phyloP scores from a whole-genome alignment of 2,113 vertebrate genomes.

The Sorex fumeus region DNA sequence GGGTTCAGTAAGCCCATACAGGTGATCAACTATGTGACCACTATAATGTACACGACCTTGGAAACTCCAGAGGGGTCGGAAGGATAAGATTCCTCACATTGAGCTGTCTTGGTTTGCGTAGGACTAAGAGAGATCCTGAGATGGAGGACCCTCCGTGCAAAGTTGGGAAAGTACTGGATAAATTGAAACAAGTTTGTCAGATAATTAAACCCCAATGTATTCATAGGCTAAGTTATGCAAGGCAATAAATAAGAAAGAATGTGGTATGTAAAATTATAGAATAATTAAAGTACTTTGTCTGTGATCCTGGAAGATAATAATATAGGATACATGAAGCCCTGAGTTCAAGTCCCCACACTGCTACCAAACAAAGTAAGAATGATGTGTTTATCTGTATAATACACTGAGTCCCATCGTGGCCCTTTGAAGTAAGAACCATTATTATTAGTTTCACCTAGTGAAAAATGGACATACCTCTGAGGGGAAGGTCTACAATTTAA shows the following conservation, averaged over 20 bases:
- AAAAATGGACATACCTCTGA: slow-evolving; percentile 2
- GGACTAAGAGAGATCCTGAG: background rate
- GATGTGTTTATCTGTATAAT: background rate
- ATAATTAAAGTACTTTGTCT: background rate
- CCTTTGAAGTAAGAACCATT: background rate
- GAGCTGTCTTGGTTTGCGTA: background rate
- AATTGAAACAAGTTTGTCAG: background rate
- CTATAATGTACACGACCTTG: background rate
- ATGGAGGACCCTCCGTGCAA: background rate
- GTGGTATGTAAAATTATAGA: background rate
- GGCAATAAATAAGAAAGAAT: background rate
- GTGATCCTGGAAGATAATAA: background rate
- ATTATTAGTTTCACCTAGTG: background rate
- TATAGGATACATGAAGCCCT: too few species aligned
- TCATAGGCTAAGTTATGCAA: background rate
- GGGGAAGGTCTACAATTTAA: background rate
- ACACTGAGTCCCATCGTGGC: background rate
- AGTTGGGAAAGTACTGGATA: background rate
- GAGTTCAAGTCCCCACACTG: too few species aligned
- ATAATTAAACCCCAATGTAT: background rate
- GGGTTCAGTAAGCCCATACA: background rate
- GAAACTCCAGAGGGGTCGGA: background rate
- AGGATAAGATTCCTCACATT: background rate
- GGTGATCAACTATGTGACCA: background rate
- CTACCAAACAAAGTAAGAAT: background rate